Evolutionary conservation across 2,113 vertebrate species (phyloP), one percentile per base, ranked within the genome.

Genomic region (Sylvia atricapilla): DNA sequence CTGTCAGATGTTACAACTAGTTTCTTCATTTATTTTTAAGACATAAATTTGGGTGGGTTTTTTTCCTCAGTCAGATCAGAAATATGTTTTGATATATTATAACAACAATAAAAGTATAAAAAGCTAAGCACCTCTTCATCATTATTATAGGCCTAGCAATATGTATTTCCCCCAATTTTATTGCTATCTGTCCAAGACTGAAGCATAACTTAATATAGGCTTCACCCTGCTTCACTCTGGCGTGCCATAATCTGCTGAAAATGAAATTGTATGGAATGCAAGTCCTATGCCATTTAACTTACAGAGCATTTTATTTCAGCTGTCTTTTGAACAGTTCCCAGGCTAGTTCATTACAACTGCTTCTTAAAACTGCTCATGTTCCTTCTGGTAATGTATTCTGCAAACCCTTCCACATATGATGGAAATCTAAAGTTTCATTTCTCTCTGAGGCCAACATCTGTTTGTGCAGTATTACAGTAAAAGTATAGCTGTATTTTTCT

Each of bases 271-370:
- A 64, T 55, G 84, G 83, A 89, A 95, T 84, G 66, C 12, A 89
- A 92, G 92, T 80, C 72, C 47, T 92, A 47, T 58, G 69, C 73
- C 74, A 64, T 93, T 95, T 97, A 93, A 94, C 72, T 91, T 81
- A 79, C 74, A 88, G 78, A 75, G 60, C 77, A 75, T 95, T 97
- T 96, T 93, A 93, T 97, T 96, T 91, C 81, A 84, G 47, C 81
- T 95, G 93, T 88, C 92, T 96, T 92, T 93, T 91, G 79, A 91
- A 93, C 64, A 92, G 94, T 96, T 97, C 96, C 94, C 96, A 94
- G 87, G 88, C 87, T 95, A 93, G 91, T 90, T 96, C 95, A 79
- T 97, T 97, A 91, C 1, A 2, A 85, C 58, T 86, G 31, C 70
- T 66, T 83, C 83, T 89, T 79, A 72, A 35, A 89, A 84, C 63